Conservation (phyloP, 2,797 vertebrate species). For the Okamejei kenojei region DNA sequence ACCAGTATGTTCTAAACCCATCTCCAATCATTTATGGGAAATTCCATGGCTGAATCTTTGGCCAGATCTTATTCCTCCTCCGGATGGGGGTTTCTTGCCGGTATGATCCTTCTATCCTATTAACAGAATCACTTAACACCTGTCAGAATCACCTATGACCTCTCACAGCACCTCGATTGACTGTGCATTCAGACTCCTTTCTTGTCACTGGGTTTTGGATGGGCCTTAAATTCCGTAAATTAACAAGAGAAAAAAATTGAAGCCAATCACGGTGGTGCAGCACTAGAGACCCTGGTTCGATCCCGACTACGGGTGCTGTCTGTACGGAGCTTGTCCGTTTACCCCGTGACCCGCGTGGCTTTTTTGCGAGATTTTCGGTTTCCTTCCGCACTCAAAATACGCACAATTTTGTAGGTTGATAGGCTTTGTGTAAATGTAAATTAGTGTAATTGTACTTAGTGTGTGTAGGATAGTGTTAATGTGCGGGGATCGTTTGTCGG, state of each 20-base stretch:
- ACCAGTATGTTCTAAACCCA: not conserved
- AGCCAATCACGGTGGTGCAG: not conserved
- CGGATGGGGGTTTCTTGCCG: not conserved
- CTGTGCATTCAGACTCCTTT: not conserved
- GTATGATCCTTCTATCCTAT: not conserved
- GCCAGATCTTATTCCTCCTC: not conserved
- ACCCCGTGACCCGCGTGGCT: no score
- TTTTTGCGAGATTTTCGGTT: no score
- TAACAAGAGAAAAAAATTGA: not conserved
- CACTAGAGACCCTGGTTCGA: no score
- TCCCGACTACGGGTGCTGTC: no score
- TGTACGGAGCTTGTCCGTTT: no score
- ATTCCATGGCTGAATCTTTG: not conserved
- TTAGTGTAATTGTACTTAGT: no score
- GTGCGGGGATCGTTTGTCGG: no score
- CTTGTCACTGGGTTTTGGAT: not conserved
- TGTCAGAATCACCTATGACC: no score
- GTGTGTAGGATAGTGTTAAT: no score
- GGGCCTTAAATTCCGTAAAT: not conserved
- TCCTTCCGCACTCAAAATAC: no score
- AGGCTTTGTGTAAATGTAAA: no score
- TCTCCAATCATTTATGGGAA: not conserved
- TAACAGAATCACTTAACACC: not conserved
- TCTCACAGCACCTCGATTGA: not conserved
- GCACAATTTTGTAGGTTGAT: no score